These are phyloP conservation scores for Phalera bucephala DNA, from an alignment of 2,888 invertebrate species.

Conservation along the genomic window DNA sequence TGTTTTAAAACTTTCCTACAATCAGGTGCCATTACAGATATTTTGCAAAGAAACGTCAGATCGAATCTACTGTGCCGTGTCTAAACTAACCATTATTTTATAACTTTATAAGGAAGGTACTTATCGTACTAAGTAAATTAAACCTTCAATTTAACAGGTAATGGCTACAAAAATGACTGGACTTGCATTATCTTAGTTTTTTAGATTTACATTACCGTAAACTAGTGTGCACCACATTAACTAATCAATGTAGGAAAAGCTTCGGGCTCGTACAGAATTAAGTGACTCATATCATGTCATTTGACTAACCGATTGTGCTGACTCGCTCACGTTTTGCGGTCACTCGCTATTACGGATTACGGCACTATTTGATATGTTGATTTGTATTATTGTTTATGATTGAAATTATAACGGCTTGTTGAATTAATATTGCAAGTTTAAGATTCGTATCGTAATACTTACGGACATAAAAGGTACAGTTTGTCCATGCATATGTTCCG, in stretches of 20 bases:
- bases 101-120: too few relatives aligned
- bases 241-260: constrained; percentile 1
- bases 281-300: constrained; percentile 38
- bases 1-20: too few relatives aligned
- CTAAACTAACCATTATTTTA: too few relatives aligned
- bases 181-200: not conserved
- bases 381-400: constrained; percentile 50
- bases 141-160: not conserved
- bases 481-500: constrained; percentile 13
- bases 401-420: constrained; percentile 40
- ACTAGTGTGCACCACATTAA: not conserved
- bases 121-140: too few relatives aligned
- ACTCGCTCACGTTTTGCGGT: constrained; percentile 52
- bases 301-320: constrained; percentile 23
- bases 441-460: constrained; percentile 42
- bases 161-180: not conserved
- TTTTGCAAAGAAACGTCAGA: too few relatives aligned
- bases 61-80: too few relatives aligned
- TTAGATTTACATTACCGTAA: not conserved
- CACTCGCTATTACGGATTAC: constrained; percentile 36
- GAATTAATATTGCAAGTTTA: constrained; percentile 47
- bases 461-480: constrained; percentile 27
- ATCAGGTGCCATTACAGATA: too few relatives aligned
- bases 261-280: constrained; percentile 12
- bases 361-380: constrained; percentile 40